phyloP scores from a whole-genome alignment of 2,797 vertebrate genomes.

The Crax fasciolata region DNA sequence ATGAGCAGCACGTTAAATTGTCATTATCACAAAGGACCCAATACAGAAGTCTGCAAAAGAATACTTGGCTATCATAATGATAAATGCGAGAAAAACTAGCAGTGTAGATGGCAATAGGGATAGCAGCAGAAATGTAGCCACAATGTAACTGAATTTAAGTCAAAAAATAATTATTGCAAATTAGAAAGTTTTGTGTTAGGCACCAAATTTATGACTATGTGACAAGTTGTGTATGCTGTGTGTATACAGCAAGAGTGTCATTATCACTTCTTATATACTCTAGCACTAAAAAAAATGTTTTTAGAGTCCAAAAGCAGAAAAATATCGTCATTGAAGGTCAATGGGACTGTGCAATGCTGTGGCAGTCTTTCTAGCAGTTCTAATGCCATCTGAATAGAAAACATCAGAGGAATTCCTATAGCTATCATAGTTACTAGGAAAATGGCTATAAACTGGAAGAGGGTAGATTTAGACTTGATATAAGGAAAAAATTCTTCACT shows the following conservation, averaged over 20 bases:
- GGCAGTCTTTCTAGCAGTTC: not conserved
- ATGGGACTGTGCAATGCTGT: not conserved
- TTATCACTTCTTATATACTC: not conserved
- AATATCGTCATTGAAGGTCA: not conserved
- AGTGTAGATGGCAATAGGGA: not conserved
- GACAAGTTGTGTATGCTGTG: not conserved
- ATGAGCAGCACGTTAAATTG: not conserved
- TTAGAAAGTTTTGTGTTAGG: not conserved
- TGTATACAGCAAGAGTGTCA: not conserved
- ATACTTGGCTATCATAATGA: not conserved
- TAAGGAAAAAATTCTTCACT: too few species aligned
- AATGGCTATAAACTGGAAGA: too few species aligned
- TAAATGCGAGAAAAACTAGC: not conserved
- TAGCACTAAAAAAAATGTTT: not conserved
- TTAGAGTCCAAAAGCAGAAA: not conserved
- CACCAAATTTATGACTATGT: not conserved
- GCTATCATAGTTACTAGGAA: not conserved
- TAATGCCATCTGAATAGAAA: not conserved
- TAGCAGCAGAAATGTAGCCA: not conserved
- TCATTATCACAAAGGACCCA: not conserved
- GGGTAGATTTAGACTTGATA: too few species aligned
- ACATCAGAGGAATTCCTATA: not conserved
- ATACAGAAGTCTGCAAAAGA: not conserved
- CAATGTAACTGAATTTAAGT: slow-evolving; percentile 9
- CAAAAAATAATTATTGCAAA: slow-evolving; percentile 35